Evolutionary conservation across 1,140 invertebrate species (phyloP), one percentile per base, ranked within the genome.

Genomic region (Aphidius gifuensis): DNA sequence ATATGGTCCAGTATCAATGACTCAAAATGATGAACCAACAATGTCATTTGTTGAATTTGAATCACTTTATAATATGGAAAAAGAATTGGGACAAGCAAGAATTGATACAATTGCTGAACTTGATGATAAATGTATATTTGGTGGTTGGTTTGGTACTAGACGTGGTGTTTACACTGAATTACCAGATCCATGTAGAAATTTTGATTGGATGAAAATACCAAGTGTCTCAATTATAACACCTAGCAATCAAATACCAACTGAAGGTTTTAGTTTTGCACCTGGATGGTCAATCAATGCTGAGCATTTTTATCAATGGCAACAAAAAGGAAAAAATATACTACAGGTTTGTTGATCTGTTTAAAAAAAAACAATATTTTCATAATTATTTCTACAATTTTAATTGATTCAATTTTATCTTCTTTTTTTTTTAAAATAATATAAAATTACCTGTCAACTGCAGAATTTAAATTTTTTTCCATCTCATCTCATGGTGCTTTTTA

Each of bases 11-110:
- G 60, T 63, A 9, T 64, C 60, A 3, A 63, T 39, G 6, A 46
- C 53, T 5, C 50, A 64, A 3, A 58, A 60, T 38, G 69, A 70
- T 11, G 68, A 70, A 4, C 58, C 71, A 2, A 65, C 46, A 3
- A 75, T 77, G 68, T 77, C 75, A n/a, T 77, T 76, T 47, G 49
- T 77, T 5, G 72, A 77, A 43, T 77, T 77, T 58, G 75, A 77
- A 44, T 70, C 71, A 9, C 51, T 76, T 0, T 77, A 77, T 62
- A 77, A 69, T 9, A 32, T 76, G 11, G 74, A 77, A 49, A 76
- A 76, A 50, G 72, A 77, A 46, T 44, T 74, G 55, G 64, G 65
- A 56, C 72, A 69, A 50, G 67, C 72, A 11, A 66, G 60, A 40
- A 68, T 62, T 21, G 66, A 63, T 16, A 62, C 60, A 9, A 57